These are phyloP conservation scores for Rhea pennata DNA, from an alignment of 2,113 vertebrate genomes.

Conservation along the genomic window DNA sequence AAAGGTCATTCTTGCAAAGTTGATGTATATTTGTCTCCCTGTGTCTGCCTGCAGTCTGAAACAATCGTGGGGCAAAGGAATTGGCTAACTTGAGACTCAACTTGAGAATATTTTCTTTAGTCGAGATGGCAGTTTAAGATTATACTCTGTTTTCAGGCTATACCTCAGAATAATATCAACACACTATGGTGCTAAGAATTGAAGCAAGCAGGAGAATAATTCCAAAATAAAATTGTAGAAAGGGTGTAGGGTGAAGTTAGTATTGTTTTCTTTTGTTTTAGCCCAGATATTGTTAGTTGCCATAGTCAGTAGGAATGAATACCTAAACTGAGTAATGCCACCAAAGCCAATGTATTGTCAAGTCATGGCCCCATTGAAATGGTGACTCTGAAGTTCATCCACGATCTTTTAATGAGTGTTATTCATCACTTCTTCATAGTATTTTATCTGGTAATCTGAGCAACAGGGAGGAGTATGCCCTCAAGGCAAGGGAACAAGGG, in stretches of 20 bases:
- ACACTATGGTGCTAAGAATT: not conserved
- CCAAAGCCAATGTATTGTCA: not conserved
- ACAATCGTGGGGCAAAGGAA: not conserved
- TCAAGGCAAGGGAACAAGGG: not conserved
- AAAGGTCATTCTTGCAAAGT: not conserved
- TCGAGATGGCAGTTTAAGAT: not conserved
- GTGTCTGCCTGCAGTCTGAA: not conserved
- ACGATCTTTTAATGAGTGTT: not conserved
- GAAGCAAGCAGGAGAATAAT: not conserved
- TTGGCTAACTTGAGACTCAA: accelerated
- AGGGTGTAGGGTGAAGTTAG: not conserved
- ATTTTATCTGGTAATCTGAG: not conserved
- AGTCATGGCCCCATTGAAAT: not conserved
- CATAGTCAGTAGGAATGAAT: not conserved
- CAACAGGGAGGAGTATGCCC: not conserved
- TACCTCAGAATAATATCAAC: not conserved
- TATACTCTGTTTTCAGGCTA: not conserved
- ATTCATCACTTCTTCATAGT: not conserved
- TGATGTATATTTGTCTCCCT: not conserved
- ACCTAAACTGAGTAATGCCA: not conserved
- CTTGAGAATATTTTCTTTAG: not conserved
- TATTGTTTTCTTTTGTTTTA: not conserved
- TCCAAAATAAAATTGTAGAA: not conserved
- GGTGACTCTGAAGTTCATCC: not conserved
- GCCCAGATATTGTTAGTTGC: not conserved